phyloP scores from a whole-genome alignment of 2,888 invertebrate species.

The Cremastobaeus sp. region DNA sequence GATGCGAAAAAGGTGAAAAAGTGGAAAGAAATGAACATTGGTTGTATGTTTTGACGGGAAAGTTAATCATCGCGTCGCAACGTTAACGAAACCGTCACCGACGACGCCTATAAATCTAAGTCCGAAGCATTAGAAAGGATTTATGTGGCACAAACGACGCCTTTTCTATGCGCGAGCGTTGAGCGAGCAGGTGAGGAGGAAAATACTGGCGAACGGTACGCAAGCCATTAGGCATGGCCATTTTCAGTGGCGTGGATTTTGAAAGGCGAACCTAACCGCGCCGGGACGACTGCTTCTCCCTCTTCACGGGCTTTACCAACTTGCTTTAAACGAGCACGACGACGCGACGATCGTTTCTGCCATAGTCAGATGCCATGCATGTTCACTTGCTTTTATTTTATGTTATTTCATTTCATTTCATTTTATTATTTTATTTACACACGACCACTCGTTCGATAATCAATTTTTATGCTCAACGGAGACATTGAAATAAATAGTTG shows the following conservation, averaged over 20 bases:
- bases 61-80: slow-evolving; percentile 48
- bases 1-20: slow-evolving; percentile 2
- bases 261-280: slow-evolving; percentile 53
- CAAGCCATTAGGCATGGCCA: slow-evolving; percentile 63
- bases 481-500: too few relatives aligned
- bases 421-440: too few relatives aligned
- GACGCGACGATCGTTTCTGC: slow-evolving; percentile 22
- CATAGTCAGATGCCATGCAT: slow-evolving; percentile 9
- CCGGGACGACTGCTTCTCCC: slow-evolving; percentile 16
- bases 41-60: slow-evolving; percentile 24
- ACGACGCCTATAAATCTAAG: slow-evolving; percentile 57
- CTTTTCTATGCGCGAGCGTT: slow-evolving; percentile 49
- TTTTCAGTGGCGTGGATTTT: slow-evolving; percentile 61
- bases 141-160: slow-evolving; percentile 59
- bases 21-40: neutral
- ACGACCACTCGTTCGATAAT: too few relatives aligned
- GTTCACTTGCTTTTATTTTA: too few relatives aligned
- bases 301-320: neutral
- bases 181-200: slow-evolving; percentile 47
- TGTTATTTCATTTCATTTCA: too few relatives aligned
- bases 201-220: slow-evolving; percentile 54
- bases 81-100: slow-evolving; percentile 55
- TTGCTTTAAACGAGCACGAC: neutral
- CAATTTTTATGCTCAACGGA: too few relatives aligned
- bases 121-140: slow-evolving; percentile 57